Evolutionary conservation across 2,797 vertebrate genomes (phyloP), one percentile per base, ranked within the genome.

Genomic region (Anguilla megastoma): DNA sequence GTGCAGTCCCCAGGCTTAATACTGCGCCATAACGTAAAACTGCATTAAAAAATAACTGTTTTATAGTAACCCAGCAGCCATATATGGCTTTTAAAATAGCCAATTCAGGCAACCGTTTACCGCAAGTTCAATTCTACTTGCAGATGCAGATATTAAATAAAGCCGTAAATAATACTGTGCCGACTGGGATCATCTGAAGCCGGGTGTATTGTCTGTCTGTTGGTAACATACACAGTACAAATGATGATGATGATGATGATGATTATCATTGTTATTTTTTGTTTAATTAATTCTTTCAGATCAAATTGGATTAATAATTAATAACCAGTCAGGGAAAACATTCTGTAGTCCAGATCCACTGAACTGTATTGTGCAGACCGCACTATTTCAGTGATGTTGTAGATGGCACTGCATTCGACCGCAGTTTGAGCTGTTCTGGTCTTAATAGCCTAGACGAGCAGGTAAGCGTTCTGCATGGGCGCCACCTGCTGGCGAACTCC

Each of bases 21-120:
- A 58, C 84, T 89, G 87, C 86, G 18, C 79, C 89, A 63, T 27
- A 63, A 9, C 1, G 2, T 27, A 27, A n/a, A 69, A n/a, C 24
- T n/a, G 24, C 24, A 9, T 69, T 69, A 69, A 69, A 66, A 27
- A 69, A 69, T 27, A 66, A 27, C 24, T 7, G 24, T 69, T n/a
- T 69, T 69, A n/a, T 69, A n/a, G 27, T 69, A 69, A 27, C n/a
- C n/a, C n/a, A 69, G 24, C 24, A 8, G 63, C 63, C 24, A 9
- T n/a, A n/a, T 18, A n/a, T 27, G n/a, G 63, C 63, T 69, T 69
- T 69, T 69, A 27, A 69, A 58, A 58, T 58, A 58, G 56, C 56
- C 56, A 58, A 58, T 69, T 69, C n/a, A 69, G 24, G 58, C 21
- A 2, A 27, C 63, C 24, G n/a, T 69, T 8, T n/a, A 69, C 5